Conservation (phyloP, 1,140 invertebrate genomes). For the Caenorhabditis latens region DNA sequence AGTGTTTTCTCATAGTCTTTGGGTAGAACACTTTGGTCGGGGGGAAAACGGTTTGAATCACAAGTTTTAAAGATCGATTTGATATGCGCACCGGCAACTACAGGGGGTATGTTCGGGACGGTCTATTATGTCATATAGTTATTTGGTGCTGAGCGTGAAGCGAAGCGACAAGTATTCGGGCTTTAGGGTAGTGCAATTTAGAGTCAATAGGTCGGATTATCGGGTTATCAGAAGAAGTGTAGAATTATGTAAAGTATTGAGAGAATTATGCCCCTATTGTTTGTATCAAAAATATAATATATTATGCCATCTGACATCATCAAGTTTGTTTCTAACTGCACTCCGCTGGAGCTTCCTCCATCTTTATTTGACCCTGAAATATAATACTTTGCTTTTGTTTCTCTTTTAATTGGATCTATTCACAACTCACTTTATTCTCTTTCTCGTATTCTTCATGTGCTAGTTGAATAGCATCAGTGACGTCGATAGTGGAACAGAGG, state of each 20-base stretch:
- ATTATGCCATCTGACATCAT: neutral
- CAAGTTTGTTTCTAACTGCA: neutral
- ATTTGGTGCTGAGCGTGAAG: neutral
- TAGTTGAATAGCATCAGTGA: conserved; percentile 39
- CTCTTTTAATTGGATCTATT: neutral
- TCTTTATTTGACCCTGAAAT: neutral
- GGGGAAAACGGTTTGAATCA: conserved; percentile 35
- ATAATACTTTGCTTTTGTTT: neutral
- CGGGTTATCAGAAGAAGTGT: too few species aligned
- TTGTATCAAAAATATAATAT: neutral
- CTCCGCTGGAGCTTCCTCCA: conserved; percentile 3
- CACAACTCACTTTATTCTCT: conserved; percentile 33
- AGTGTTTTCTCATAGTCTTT: neutral
- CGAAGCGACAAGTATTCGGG: neutral
- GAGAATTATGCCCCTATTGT: conserved; percentile 25
- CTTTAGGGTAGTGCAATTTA: neutral
- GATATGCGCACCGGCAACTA: conserved; percentile 44
- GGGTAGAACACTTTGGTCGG: conserved; percentile 19
- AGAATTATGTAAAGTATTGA: neutral
- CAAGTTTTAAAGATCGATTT: conserved; percentile 49
- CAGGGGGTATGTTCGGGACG: too few species aligned
- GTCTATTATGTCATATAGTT: neutral
- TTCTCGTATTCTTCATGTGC: conserved; percentile 45
- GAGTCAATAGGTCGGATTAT: neutral
- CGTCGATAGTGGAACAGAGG: conserved; percentile 30